Evolutionary conservation across 2,888 invertebrate genomes (phyloP), one percentile per base, ranked within the genome.

Genomic region (Cyaniris semiargus): DNA sequence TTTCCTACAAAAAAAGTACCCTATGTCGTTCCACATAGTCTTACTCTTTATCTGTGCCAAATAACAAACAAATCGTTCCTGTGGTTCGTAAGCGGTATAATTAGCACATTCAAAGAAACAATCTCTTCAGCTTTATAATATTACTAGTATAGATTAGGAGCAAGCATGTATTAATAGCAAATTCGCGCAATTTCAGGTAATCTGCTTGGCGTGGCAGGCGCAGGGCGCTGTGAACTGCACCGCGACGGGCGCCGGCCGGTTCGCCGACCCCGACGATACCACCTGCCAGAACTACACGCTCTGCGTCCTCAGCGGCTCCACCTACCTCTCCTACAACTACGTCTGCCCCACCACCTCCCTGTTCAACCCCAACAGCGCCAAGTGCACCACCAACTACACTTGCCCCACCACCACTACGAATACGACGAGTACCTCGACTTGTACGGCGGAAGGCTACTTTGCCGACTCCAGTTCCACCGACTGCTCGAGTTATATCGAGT

Each of bases 231-330:
- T 88, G 1, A 88, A 86, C 80, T 93, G 92, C 80, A 89, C 90
- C 0, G 79, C 83, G 0, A 82, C 85, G 0, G 87, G 86, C 3
- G 85, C 86, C 2, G 93, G 94, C 3, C 88, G 92, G 1, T 89
- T 88, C 80, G 86, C 90, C 0, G 89, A 94, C 78, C 82, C 87
- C 1, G 82, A 78, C 5, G 94, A 94, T 82, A 82, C 90, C 0
- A 89, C 89, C 56, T 94, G 94, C 82, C 82, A 88, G 80, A 90
- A 89, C 80, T 94, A 94, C 83, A 91, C 89, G 1, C 84, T 88
- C 3, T 94, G 94, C 81, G 85, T 89, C 78, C 81, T 83, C 78
- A 82, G 82, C 60, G 85, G 78, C n/a, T 79, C 78, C 60, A 80
- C 83, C 34, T 92, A 86, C 79, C 1, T 87, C 18, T 78, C 87